These are phyloP conservation scores for Mermis nigrescens DNA, from an alignment of 2,888 invertebrate genomes.

Conservation along the genomic window DNA sequence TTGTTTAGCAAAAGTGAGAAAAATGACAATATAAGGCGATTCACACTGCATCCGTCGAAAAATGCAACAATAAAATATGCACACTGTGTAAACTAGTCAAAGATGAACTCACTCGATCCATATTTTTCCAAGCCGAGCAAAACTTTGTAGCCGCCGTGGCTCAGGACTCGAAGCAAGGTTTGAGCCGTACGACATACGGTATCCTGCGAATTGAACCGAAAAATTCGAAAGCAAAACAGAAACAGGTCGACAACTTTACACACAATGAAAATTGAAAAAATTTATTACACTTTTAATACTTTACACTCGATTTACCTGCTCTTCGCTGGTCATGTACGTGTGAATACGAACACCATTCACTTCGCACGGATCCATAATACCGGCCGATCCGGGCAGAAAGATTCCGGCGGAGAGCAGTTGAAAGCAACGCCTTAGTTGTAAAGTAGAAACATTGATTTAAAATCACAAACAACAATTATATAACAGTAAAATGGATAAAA, in stretches of 20 bases:
- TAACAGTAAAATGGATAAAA: too few species aligned
- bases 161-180: conserved; percentile 66
- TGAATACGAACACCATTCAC: conserved; percentile 60
- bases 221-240: too few species aligned
- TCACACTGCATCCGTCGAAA: too few species aligned
- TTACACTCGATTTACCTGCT: conserved; percentile 42
- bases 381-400: conserved; percentile 65
- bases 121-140: conserved; percentile 47
- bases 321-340: conserved; percentile 67
- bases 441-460: conserved; percentile 32
- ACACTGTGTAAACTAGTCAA: too few species aligned
- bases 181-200: conserved; percentile 79
- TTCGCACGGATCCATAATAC: conserved; percentile 62
- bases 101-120: conserved; percentile 1
- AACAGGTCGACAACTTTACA: too few species aligned
- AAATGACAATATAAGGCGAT: too few species aligned
- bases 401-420: conserved; percentile 78
- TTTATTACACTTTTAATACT: too few species aligned
- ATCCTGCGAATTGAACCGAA: conserved; percentile 49
- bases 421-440: conserved; percentile 65
- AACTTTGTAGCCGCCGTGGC: conserved; percentile 79
- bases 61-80: too few species aligned
- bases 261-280: too few species aligned
- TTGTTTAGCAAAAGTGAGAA: too few species aligned
- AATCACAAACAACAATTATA: not conserved